Evolutionary conservation across 64 coral and sea anemone species (phyloP).

Genomic region (Montipora cactus): DNA sequence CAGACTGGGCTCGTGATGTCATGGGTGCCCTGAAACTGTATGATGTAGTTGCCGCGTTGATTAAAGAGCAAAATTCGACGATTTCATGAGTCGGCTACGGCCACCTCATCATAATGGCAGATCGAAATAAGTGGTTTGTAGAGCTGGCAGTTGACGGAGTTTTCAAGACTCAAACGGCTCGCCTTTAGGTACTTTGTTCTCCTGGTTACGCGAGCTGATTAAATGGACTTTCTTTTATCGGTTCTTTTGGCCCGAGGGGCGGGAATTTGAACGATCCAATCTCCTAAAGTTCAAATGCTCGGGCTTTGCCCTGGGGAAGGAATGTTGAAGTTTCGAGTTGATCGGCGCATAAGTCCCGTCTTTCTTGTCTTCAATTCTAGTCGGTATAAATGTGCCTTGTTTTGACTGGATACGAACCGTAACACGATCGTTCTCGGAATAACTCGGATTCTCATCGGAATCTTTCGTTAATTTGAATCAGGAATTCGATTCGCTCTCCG

Average conservation of each 20-base stretch:
- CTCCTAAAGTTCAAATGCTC: too few relatives aligned
- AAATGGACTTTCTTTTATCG: constrained; percentile 63
- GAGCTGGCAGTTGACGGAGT: not conserved
- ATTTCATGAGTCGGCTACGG: constrained; percentile 79
- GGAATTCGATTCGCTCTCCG: constrained; percentile 74
- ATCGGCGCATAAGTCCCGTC: constrained; percentile 71
- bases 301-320: too few relatives aligned
- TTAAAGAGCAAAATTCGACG: constrained; percentile 56
- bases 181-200: constrained; percentile 55
- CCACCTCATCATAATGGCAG: constrained; percentile 43
- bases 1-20: constrained; percentile 52
- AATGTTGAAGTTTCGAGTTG: too few relatives aligned
- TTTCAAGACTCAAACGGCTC: constrained; percentile 54
- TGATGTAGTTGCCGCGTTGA: constrained; percentile 27
- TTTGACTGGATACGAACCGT: constrained; percentile 53
- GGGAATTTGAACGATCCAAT: too few relatives aligned
- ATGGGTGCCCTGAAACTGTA: constrained; percentile 36
- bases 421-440: constrained; percentile 77
- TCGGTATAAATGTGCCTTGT: constrained; percentile 23
- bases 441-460: constrained; percentile 75
- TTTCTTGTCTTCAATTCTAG: constrained; percentile 74
- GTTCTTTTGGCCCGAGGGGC: not conserved
- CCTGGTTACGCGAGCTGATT: constrained; percentile 61
- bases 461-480: constrained; percentile 67
- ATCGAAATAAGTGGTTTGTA: constrained; percentile 60